Evolutionary conservation across 2,797 vertebrate species (phyloP).

Genomic region (Otolemur crassicaudatus): DNA sequence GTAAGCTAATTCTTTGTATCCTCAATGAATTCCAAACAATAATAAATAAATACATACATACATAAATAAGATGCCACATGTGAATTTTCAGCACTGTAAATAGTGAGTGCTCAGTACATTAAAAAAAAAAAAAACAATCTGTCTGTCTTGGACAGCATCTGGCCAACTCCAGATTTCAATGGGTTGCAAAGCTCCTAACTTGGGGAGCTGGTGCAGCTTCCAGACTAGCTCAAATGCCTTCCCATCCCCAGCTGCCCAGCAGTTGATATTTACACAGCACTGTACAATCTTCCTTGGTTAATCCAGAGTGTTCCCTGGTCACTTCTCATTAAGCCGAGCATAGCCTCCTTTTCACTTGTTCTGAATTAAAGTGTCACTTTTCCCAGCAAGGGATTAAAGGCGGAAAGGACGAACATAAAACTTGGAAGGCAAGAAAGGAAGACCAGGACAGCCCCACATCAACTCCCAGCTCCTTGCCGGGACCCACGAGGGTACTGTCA

Average conservation of each 20-base stretch:
- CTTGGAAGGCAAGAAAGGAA: background rate
- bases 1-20: too few species aligned
- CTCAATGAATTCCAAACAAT: too few species aligned
- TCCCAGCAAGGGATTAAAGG: constrained; percentile 58
- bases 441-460: background rate
- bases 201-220: background rate
- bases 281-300: constrained; percentile 68
- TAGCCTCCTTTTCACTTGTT: constrained; percentile 66
- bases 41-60: too few species aligned
- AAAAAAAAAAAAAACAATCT: too few species aligned
- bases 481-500: background rate
- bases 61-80: too few species aligned
- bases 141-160: background rate
- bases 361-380: constrained; percentile 78
- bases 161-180: background rate
- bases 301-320: constrained; percentile 69
- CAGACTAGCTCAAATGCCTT: background rate
- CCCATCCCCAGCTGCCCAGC: background rate
- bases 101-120: too few species aligned
- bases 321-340: constrained; percentile 73
- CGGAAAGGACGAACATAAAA: background rate
- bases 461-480: background rate
- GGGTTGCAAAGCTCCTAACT: background rate
- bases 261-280: constrained; percentile 63
- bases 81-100: too few species aligned